These are phyloP conservation scores for Danio rerio DNA, from an alignment of 2,113 vertebrate species.

Conservation along the genomic window DNA sequence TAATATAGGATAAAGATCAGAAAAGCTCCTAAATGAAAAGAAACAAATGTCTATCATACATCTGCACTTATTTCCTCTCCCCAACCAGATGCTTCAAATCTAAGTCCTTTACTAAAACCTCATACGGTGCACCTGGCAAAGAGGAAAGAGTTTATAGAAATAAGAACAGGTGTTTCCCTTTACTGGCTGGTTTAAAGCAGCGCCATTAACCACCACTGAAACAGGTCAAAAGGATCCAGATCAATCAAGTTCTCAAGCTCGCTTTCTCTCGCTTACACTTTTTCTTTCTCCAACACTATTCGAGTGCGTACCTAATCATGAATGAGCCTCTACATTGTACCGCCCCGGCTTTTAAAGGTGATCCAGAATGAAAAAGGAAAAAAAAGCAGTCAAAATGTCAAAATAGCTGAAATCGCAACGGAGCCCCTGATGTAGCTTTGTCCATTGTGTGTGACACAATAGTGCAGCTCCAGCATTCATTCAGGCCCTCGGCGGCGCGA, in stretches of 20 bases:
- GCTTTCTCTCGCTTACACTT: slow-evolving; percentile 22
- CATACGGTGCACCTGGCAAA: slow-evolving; percentile 5
- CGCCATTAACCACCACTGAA: slow-evolving; percentile 39
- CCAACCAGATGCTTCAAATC: neutral
- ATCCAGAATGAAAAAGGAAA: slow-evolving; percentile 8
- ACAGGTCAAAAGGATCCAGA: slow-evolving; percentile 37
- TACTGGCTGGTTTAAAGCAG: slow-evolving; percentile 20
- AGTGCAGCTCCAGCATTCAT: slow-evolving; percentile 28
- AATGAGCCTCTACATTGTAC: slow-evolving; percentile 19
- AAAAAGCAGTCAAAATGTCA: slow-evolving; percentile 28
- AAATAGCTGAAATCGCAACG: slow-evolving; percentile 28
- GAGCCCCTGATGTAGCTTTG: slow-evolving; percentile 25
- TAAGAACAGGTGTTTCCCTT: slow-evolving; percentile 22
- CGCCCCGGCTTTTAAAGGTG: slow-evolving; percentile 32
- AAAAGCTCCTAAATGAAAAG: neutral
- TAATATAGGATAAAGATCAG: neutral
- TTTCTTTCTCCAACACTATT: neutral
- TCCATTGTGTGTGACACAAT: slow-evolving; percentile 38
- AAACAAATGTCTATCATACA: neutral
- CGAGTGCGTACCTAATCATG: slow-evolving; percentile 14
- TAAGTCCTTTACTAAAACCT: neutral
- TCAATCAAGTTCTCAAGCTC: slow-evolving; percentile 32
- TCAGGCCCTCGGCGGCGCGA: neutral
- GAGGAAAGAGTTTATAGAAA: neutral
- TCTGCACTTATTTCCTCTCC: neutral